Evolutionary conservation across 1,140 invertebrate species (phyloP).

Genomic region (Scaptodrosophila lebanonensis): DNA sequence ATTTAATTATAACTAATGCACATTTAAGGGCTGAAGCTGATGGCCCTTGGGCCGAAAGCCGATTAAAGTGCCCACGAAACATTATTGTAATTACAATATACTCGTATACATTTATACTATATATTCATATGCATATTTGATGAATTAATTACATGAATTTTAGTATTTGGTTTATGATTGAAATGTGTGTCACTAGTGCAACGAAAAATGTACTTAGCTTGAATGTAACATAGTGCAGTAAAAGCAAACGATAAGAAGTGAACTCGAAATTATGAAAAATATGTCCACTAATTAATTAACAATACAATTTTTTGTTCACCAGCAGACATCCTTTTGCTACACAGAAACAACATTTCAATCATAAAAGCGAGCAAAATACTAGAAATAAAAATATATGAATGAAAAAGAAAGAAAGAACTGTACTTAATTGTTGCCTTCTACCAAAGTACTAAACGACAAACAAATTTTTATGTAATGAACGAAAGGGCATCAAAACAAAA

Average conservation of each 20-base stretch:
- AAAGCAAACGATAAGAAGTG: too few species aligned
- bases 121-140: constrained; percentile 28
- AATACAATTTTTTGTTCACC: constrained; percentile 67
- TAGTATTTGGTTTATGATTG: constrained; percentile 77
- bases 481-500: constrained; percentile 33
- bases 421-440: constrained; percentile 4
- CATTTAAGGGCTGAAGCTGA: too few species aligned
- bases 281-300: constrained; percentile 60
- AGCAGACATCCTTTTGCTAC: constrained; percentile 76
- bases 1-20: too few species aligned
- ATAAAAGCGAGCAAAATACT: constrained; percentile 58
- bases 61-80: constrained; percentile 65
- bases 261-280: constrained; percentile 32
- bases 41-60: constrained; percentile 33
- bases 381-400: constrained; percentile 37
- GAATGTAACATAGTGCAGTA: too few species aligned
- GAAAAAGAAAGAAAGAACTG: constrained; percentile 25
- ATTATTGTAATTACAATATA: too few species aligned
- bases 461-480: constrained; percentile 5
- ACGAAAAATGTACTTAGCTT: constrained; percentile 9
- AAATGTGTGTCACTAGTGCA: constrained; percentile 76
- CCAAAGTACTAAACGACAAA: constrained; percentile 19
- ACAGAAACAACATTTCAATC: constrained; percentile 78
- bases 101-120: constrained; percentile 28
- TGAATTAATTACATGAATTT: constrained; percentile 41